Evolutionary conservation across 2,888 invertebrate species (phyloP).

Genomic region (Chaetogeoica ovagalla): DNA sequence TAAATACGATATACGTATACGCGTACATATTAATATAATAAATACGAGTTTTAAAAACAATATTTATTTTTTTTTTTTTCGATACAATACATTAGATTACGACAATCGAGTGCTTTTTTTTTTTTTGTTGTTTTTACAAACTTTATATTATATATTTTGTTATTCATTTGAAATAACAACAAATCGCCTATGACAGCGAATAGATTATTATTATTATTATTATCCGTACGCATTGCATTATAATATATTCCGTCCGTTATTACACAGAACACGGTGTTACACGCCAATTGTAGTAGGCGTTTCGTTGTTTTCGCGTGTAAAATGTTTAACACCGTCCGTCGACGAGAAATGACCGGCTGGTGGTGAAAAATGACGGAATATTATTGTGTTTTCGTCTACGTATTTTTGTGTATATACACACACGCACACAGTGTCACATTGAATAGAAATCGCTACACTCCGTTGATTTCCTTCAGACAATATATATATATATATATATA

Average conservation of each 20-base stretch:
- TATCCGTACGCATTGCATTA: too few relatives aligned
- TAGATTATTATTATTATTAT: too few relatives aligned
- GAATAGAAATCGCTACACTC: constrained; percentile 51
- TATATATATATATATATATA: constrained; percentile 3
- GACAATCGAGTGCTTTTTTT: too few relatives aligned
- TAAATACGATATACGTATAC: too few relatives aligned
- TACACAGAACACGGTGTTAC: constrained; percentile 10
- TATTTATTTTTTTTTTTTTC: too few relatives aligned
- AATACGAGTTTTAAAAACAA: too few relatives aligned
- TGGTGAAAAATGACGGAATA: constrained; percentile 49
- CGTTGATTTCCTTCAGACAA: constrained; percentile 47
- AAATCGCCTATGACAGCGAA: neutral
- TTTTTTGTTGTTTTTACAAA: too few relatives aligned
- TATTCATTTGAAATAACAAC: neutral
- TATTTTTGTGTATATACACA: too few relatives aligned
- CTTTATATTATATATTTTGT: neutral
- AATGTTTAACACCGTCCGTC: constrained; percentile 21
- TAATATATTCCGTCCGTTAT: constrained; percentile 1
- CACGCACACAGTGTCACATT: neutral
- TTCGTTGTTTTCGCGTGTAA: constrained; percentile 6
- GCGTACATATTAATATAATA: too few relatives aligned
- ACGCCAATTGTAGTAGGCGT: neutral
- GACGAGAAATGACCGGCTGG: constrained; percentile 45
- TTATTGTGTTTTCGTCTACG: constrained; percentile 8
- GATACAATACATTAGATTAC: too few relatives aligned